A percentile compares a stretch with the other conserved stretches of the same genome.
phyloP scores from a whole-genome alignment of 2,888 invertebrate genomes.

The Blomia tropicalis region DNA sequence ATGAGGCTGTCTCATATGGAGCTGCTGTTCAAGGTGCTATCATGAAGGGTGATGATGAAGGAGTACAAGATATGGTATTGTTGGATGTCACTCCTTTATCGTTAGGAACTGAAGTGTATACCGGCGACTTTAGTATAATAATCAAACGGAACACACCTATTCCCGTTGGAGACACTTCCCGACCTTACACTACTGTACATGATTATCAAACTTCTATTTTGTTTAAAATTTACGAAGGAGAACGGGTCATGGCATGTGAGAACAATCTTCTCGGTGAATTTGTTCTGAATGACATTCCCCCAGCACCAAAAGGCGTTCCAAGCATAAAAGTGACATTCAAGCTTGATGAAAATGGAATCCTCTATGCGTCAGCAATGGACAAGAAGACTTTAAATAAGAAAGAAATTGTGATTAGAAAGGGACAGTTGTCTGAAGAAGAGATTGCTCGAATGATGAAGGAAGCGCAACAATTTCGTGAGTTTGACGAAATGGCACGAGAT shows the following conservation, averaged over 20 bases:
- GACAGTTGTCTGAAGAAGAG: conserved; percentile 15
- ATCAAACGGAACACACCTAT: conserved; percentile 95
- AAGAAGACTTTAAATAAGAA: conserved; percentile 40
- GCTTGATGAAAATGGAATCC: conserved; percentile 38
- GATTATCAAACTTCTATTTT: conserved; percentile 93
- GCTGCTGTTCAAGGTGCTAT: conserved; percentile 94
- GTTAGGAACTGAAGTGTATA: conserved; percentile 78
- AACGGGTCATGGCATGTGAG: conserved; percentile 39
- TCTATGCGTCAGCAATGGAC: conserved; percentile 38
- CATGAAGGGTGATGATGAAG: conserved; percentile 55
- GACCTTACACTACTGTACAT: conserved; percentile 88
- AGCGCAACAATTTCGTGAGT: neutral
- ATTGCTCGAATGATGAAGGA: conserved; percentile 35
- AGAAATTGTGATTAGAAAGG: conserved; percentile 43
- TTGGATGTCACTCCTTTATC: conserved; percentile 84
- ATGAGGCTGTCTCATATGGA: conserved; percentile 92
- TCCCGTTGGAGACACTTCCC: conserved; percentile 88
- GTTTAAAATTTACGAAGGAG: conserved; percentile 45
- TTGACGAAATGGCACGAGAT: too few relatives aligned
- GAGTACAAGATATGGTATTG: conserved; percentile 69
- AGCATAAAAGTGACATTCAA: conserved; percentile 42
- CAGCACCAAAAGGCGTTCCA: conserved; percentile 34
- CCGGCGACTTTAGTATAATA: conserved; percentile 84
- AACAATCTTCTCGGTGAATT: conserved; percentile 35
- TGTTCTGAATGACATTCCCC: conserved; percentile 36